Evolutionary conservation across 1,140 invertebrate genomes (phyloP), one percentile per base, ranked within the genome.

Genomic region (Gonioctena quinquepunctata): DNA sequence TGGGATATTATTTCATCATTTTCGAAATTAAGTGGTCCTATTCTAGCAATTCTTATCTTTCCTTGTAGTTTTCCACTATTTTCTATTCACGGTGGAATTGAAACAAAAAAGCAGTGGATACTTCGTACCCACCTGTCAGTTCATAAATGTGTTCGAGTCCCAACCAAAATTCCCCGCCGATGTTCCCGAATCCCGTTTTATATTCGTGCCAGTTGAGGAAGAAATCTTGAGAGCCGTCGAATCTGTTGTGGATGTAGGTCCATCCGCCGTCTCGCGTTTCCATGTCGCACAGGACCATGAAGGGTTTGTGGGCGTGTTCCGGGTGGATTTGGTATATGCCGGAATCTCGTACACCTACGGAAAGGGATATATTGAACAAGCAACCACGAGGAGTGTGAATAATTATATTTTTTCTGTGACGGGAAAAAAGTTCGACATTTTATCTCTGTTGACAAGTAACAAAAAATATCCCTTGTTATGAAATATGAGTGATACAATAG

Each of bases 171-270:
- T 87, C 85, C 7, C 83, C 83, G 25, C 76, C 81, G 16, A 86
- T 61, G 71, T 86, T 85, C 8, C 86, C 86, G 76, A 87, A 87
- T 11, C 86, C 86, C 49, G 81, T 61, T 70, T 85, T 88, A 74
- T 91, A 92, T 33, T 91, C 89, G 1, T 80, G 62, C 90, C 90
- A 91, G 50, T 84, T 83, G 66, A 87, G 85, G 68, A 85, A 86
- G 74, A 92, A 91, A 71, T 89, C 88, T 71, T 89, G 85, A 3
- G 86, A 83, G 0, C 90, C 90, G 65, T 89, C 86, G 63, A 83
- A 86, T 33, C 90, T 84, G 66, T 88, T 89, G 80, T 90, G 86
- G 60, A 91, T 82, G 65, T 83, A 86, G 25, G 87, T 89, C 90
- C 90, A 91, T 7, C 88, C 89, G 0, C 89, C 89, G 6, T 79